phyloP scores from a whole-genome alignment of 2,113 vertebrate genomes.

The Oncorhynchus tshawytscha region DNA sequence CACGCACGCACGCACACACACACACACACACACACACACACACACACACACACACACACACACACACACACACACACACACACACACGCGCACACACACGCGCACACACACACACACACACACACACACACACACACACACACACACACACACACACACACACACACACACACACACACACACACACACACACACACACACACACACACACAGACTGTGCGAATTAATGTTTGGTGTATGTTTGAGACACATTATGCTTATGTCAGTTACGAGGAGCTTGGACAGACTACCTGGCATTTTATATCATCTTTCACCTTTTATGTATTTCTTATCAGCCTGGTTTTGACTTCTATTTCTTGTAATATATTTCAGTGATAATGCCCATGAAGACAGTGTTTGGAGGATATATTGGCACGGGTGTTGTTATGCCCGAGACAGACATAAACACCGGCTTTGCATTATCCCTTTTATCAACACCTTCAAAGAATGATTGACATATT shows the following conservation, averaged over 20 bases:
- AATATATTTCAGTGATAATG: neutral
- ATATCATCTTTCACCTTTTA: neutral
- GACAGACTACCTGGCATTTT: neutral
- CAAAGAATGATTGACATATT: too few species aligned
- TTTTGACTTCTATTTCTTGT: neutral
- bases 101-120: neutral
- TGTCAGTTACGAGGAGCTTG: neutral
- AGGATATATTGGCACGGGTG: too few species aligned
- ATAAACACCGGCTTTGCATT: too few species aligned
- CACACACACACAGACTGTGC: neutral
- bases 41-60: neutral
- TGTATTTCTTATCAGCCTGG: neutral
- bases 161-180: neutral
- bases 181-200: slow-evolving; percentile 1
- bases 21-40: neutral
- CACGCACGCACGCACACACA: neutral
- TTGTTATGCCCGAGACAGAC: too few species aligned
- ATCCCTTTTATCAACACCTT: too few species aligned
- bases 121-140: neutral
- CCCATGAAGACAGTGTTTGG: too few species aligned
- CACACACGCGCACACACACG: neutral
- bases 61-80: neutral
- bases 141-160: neutral
- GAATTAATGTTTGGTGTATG: neutral
- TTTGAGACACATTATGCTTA: neutral